These are phyloP conservation scores for Neoaliturus tenellus DNA, from an alignment of 2,888 invertebrate genomes.

Conservation along the genomic window DNA sequence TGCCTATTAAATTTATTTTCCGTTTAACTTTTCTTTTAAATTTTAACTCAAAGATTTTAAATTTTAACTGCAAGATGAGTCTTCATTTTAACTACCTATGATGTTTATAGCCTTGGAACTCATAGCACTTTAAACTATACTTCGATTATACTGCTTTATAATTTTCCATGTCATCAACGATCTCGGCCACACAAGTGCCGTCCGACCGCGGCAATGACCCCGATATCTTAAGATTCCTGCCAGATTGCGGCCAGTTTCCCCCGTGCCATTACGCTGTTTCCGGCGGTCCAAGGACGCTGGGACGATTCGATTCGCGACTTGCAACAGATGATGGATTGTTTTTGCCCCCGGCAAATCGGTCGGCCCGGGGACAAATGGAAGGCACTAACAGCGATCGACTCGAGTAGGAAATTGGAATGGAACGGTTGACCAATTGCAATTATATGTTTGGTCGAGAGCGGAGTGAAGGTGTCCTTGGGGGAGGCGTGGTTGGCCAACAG, in stretches of 20 bases:
- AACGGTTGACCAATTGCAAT: constrained; percentile 38
- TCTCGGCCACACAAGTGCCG: neutral
- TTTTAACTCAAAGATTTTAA: no score
- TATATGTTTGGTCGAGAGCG: neutral
- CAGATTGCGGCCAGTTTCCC: neutral
- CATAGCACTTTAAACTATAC: no score
- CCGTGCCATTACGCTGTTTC: neutral
- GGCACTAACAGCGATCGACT: constrained; percentile 1
- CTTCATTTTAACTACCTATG: no score
- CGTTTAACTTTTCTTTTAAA: no score
- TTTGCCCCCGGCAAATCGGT: constrained; percentile 24
- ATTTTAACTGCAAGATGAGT: no score
- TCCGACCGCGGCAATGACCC: neutral
- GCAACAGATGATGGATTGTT: constrained; percentile 22
- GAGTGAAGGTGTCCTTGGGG: constrained; percentile 8
- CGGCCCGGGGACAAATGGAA: constrained; percentile 20
- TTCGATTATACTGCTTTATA: no score
- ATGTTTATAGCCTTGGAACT: no score
- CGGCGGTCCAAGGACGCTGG: neutral
- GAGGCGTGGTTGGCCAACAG: neutral
- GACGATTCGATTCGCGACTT: neutral
- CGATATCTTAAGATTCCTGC: neutral
- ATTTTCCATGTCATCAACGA: no score
- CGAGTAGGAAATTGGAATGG: constrained; percentile 42
- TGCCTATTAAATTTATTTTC: no score